Percentiles rank a stretch among this genome's conserved stretches.
Conservation (phyloP, 1,140 invertebrate species). For the Varroa destructor region DNA sequence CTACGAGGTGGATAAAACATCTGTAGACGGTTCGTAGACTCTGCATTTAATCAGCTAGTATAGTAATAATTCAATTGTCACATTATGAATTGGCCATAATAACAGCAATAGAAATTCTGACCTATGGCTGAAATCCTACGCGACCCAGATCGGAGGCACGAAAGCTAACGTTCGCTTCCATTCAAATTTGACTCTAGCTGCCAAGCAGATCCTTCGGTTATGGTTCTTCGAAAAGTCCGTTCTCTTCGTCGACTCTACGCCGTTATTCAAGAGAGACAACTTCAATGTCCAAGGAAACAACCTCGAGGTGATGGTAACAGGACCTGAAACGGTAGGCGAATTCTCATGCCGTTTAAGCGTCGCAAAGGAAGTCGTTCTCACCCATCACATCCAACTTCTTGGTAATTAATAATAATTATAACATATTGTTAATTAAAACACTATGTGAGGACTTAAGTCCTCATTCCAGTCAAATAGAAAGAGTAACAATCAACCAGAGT, state of each 20-base stretch:
- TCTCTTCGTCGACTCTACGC: background rate
- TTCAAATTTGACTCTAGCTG: background rate
- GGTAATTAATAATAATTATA: background rate
- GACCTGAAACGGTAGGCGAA: background rate
- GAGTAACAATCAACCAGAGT: no score
- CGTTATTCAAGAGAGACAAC: background rate
- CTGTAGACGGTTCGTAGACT: no score
- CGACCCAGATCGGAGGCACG: no score
- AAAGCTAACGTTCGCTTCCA: no score
- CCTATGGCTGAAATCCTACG: no score
- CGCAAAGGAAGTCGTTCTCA: background rate
- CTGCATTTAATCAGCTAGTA: no score
- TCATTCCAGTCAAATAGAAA: no score
- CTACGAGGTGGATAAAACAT: background rate
- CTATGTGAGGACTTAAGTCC: no score
- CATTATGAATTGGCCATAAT: no score
- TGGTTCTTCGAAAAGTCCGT: slow-evolving; percentile 19
- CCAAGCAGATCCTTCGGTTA: background rate
- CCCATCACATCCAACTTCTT: slow-evolving; percentile 3
- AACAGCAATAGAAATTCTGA: no score
- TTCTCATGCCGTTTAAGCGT: slow-evolving; percentile 10
- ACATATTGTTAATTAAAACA: no score
- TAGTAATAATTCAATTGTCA: no score
- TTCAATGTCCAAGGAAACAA: slow-evolving; percentile 19
- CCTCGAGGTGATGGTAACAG: slow-evolving; percentile 6